Percentiles rank a stretch among this genome's conserved stretches.
These are phyloP conservation scores for Antheraea mylitta DNA, from an alignment of 1,140 invertebrate species.

Conservation along the genomic window DNA sequence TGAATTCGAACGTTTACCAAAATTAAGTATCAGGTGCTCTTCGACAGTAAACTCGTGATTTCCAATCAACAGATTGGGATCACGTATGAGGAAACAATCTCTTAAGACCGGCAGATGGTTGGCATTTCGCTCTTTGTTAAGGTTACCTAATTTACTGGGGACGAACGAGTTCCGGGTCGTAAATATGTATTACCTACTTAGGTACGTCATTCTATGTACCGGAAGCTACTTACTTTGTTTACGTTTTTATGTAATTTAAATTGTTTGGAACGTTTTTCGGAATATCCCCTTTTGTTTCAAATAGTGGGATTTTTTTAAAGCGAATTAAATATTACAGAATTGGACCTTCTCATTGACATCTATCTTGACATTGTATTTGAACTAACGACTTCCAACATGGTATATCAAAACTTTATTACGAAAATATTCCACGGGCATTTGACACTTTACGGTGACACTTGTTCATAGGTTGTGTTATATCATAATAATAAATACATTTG, in stretches of 20 bases:
- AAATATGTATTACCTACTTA: slow-evolving; percentile 1
- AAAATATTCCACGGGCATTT: too few relatives aligned
- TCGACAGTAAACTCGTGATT: slow-evolving; percentile 39
- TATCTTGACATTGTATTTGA: too few relatives aligned
- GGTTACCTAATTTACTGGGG: slow-evolving; percentile 5
- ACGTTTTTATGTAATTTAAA: neutral
- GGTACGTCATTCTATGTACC: too few relatives aligned
- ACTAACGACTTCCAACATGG: too few relatives aligned
- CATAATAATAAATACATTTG: too few relatives aligned
- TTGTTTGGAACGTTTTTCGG: neutral
- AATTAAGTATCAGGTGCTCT: slow-evolving; percentile 38
- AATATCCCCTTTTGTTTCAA: too few relatives aligned
- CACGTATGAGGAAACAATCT: slow-evolving; percentile 45
- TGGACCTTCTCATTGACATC: too few relatives aligned
- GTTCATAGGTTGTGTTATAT: too few relatives aligned
- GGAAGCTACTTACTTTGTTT: neutral
- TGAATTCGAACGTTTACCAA: neutral
- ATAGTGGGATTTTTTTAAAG: too few relatives aligned
- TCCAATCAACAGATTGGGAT: slow-evolving; percentile 45
- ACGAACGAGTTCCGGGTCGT: slow-evolving; percentile 4
- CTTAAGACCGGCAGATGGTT: slow-evolving; percentile 39
- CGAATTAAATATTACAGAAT: too few relatives aligned
- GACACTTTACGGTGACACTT: too few relatives aligned
- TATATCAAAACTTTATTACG: too few relatives aligned
- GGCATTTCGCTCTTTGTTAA: slow-evolving; percentile 8